Base-by-base conservation (phyloP, 1,140 invertebrate genomes). In the Drosophila subpulchrella region DNA sequence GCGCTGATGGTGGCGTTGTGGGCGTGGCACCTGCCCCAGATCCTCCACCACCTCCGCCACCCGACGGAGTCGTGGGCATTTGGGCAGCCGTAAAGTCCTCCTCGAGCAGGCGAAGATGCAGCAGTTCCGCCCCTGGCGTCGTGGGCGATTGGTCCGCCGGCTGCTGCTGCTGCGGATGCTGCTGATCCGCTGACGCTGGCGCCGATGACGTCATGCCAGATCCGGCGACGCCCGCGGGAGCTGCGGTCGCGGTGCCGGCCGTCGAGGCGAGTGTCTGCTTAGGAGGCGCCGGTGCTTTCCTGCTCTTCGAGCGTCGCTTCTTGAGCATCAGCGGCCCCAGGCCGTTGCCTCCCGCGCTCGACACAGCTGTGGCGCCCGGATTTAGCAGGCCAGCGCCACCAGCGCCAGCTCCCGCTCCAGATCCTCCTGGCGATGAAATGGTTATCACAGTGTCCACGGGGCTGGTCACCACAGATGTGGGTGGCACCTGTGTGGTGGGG, bases 301-400 rank as follows among this genome's bases (percentile, higher is more conserved):
- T 93, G 75, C 95, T 96, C 93, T 96, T 96, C 80, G 95, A 95
- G 61, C 95, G 93, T 75, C 95, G 93, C 83, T 96, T 96, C 42
- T 94, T 93, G 41, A 95, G 92, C 78, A 95, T 94, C 42, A 96
- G 91, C 36, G 95, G 94, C 13, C 95, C 95, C 57, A 96, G 93
- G 75, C 94, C 94, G 63, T 94, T 93, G 85, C 94, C 91, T 89
- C 94, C 92, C 90, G 93, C 48, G 89, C 91, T 63, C 92, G 92
- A 81, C 93, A 89, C 85, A 92, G 72, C 70, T 62, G 79, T 78
- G 72, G 67, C 73, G 59, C 91, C 67, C 93, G 93, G 55, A 93
- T 91, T 90, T 85, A 90, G 88, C 81, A 86, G 86, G 77, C 86
- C 75, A 73, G 63, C 94, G 90, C 63, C 78, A 76, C 73, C 89